These are phyloP conservation scores for Rhinichthys osculus DNA, from an alignment of 2,797 vertebrate genomes.

Conservation along the genomic window DNA sequence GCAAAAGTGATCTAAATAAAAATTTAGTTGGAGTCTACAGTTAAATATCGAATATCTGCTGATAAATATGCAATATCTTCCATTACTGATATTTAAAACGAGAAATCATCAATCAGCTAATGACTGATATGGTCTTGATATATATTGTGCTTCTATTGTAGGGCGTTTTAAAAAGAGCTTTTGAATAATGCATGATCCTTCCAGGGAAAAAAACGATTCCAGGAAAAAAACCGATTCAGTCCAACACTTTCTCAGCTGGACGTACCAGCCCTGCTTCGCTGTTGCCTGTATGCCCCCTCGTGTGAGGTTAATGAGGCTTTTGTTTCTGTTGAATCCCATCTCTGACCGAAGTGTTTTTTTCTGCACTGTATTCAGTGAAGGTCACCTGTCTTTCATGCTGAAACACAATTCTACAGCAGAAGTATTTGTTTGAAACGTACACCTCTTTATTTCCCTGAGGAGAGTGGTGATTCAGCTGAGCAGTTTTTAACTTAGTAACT, in stretches of 20 bases:
- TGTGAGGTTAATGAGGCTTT: slow-evolving; percentile 48
- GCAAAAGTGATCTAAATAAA: not conserved
- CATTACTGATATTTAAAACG: not conserved
- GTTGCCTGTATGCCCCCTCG: slow-evolving; percentile 7
- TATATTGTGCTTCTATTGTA: not conserved
- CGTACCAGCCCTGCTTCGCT: slow-evolving; percentile 9
- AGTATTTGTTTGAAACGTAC: not conserved
- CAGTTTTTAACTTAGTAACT: not conserved
- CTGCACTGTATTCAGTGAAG: slow-evolving; percentile 5
- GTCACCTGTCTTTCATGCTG: slow-evolving; percentile 1
- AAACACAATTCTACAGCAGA: not conserved
- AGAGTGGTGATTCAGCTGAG: slow-evolving; percentile 11
- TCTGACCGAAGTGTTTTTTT: not conserved
- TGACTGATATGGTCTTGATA: not conserved
- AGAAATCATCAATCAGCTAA: not conserved
- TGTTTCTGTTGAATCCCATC: slow-evolving; percentile 29
- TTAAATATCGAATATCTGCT: not conserved
- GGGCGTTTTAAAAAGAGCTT: too few species aligned
- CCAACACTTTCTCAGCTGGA: slow-evolving; percentile 4
- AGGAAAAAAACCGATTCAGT: not conserved
- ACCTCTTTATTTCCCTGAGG: not conserved
- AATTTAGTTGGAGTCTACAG: not conserved
- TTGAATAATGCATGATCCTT: not conserved
- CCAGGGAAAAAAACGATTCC: not conserved
- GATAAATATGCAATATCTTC: not conserved